Evolutionary conservation across 2,113 vertebrate species (phyloP).

Genomic region (Siniperca knerii): DNA sequence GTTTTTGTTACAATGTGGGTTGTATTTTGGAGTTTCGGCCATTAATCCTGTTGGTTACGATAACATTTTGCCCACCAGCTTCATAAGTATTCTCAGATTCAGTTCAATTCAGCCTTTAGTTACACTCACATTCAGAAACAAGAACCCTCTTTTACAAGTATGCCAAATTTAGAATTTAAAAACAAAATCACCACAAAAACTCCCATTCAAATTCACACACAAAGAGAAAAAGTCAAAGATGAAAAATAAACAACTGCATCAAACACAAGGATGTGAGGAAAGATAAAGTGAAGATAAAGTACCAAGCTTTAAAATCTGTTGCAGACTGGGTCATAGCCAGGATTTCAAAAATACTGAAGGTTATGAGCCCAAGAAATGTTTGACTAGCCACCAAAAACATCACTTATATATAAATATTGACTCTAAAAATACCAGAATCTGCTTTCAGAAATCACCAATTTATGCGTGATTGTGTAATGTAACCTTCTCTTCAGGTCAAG

Average conservation of each 20-base stretch:
- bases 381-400: background rate
- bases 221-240: background rate
- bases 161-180: background rate
- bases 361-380: background rate
- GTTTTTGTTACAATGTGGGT: background rate
- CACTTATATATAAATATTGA: background rate
- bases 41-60: constrained; percentile 13
- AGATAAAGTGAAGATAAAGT: background rate
- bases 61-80: background rate
- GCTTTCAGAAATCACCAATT: background rate
- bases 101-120: constrained; percentile 11
- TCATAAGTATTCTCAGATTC: background rate
- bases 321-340: background rate
- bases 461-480: background rate
- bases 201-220: background rate
- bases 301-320: background rate
- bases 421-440: background rate
- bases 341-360: background rate
- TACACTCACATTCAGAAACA: background rate
- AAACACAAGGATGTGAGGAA: background rate
- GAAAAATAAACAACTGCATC: background rate
- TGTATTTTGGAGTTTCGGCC: background rate
- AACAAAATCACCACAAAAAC: background rate
- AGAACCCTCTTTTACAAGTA: background rate
- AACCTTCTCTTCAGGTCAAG: background rate